Evolutionary conservation across 2,888 invertebrate genomes (phyloP).

Genomic region (Nowickia ferox): DNA sequence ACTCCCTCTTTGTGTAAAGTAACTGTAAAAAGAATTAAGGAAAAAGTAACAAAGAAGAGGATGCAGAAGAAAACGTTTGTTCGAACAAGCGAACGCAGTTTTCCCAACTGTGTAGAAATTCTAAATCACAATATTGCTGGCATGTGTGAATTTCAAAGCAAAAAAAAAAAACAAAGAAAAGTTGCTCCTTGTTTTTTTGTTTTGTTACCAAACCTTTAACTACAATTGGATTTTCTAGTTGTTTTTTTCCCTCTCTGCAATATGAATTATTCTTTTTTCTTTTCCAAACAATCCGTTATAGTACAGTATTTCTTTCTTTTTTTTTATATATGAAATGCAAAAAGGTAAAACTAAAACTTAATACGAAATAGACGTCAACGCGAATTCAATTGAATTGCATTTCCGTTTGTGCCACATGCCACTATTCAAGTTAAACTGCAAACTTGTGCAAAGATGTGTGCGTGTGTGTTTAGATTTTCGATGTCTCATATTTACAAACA

Average conservation of each 20-base stretch:
- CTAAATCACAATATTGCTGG: constrained; percentile 16
- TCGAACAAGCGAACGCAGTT: constrained; percentile 39
- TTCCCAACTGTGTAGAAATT: constrained; percentile 30
- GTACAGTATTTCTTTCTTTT: background rate
- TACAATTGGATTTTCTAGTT: constrained; percentile 59
- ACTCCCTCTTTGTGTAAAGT: constrained; percentile 37
- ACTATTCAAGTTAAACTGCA: background rate
- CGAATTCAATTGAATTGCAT: constrained; percentile 78
- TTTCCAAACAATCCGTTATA: background rate
- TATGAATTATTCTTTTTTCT: background rate
- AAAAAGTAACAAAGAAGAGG: background rate
- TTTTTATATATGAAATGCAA: background rate
- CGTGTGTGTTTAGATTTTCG: constrained; percentile 7
- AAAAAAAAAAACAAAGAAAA: constrained; percentile 23
- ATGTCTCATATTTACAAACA: constrained; percentile 26
- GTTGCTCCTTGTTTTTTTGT: background rate
- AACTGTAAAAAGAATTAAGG: constrained; percentile 27
- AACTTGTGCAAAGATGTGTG: background rate
- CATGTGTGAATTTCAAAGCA: constrained; percentile 22
- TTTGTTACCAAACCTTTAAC: constrained; percentile 67
- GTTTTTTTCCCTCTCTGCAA: background rate
- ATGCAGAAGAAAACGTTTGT: constrained; percentile 22
- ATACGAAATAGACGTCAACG: constrained; percentile 63
- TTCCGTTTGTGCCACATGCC: constrained; percentile 81
- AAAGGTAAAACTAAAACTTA: constrained; percentile 49